Base-by-base conservation (phyloP, 2,113 vertebrate genomes). In the Colinus virginianus region DNA sequence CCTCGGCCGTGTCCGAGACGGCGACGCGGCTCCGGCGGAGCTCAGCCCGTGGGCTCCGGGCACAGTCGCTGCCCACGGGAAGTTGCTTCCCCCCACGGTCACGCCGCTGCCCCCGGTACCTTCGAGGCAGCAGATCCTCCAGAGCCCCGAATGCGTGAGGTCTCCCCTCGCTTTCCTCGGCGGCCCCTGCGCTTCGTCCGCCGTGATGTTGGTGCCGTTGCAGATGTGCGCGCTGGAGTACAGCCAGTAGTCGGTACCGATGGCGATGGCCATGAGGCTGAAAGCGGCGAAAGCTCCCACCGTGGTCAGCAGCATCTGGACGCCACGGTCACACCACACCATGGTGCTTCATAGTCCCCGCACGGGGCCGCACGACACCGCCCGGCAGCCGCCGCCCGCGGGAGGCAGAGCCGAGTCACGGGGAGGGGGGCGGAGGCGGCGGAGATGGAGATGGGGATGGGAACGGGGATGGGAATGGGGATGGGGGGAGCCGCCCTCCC, bases 161-260 rank as follows among this genome's bases (percentile, higher is more conserved):
- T 98, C 98, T 26, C 98, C 98, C 95, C 92, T 97, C 78, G 98
- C 97, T 95, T 97, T 97, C 93, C 96, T 97, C 93, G 97, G 97
- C 93, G 98, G 98, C 92, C 95, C 97, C 83, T 98, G 98, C 84
- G 90, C 95, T 22, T 98, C 96, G 74, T 99, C 99, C 88, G 97
- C 42, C 90, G 98, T 98, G 84, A 97, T 96, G 97, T 99, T 99
- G 81, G 98, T 99, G 96, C 98, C 96, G 97, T 99, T 99, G 97
- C 99, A 99, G 98, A 99, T 98, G 97, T 99, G 97, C 68, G 98
- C 98, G 95, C 98, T 98, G 64, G 99, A 98, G 97, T 99, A 99
- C 25, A 99, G 98, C 99, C 99, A 99, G 97, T 99, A 99, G 97
- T 99, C 98, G 89, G 99, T 99, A 81, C 99, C 98, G 95, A 99